These are phyloP conservation scores for Physella acuta DNA, from an alignment of 1,140 invertebrate genomes.

Conservation along the genomic window DNA sequence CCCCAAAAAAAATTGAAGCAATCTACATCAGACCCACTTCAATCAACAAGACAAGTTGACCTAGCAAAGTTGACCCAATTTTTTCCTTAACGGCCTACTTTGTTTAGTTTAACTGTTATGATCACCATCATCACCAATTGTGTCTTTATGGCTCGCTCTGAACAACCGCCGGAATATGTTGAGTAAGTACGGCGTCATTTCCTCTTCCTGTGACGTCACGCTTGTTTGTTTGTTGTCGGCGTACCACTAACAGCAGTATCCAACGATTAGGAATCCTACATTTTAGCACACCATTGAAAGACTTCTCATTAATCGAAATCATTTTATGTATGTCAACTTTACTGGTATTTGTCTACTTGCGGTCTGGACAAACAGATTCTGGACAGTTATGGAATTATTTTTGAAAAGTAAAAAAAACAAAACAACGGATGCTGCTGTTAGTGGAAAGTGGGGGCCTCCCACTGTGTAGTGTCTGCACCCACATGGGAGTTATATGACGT, in stretches of 20 bases:
- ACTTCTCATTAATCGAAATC: too few species aligned
- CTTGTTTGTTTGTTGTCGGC: neutral
- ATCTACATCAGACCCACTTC: too few species aligned
- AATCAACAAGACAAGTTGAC: too few species aligned
- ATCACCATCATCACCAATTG: conserved; percentile 94
- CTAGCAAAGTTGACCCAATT: too few species aligned
- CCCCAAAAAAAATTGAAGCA: neutral
- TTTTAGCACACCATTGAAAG: too few species aligned
- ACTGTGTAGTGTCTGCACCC: too few species aligned
- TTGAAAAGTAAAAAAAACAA: too few species aligned
- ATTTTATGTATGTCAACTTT: neutral
- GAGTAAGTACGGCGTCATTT: conserved; percentile 44
- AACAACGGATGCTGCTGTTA: too few species aligned
- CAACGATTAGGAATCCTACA: neutral
- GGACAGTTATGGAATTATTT: too few species aligned
- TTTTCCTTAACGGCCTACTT: conserved; percentile 58
- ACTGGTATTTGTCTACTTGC: neutral
- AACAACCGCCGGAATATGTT: conserved; percentile 30
- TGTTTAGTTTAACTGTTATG: conserved; percentile 95
- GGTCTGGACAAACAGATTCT: neutral
- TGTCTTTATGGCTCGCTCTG: conserved; percentile 83
- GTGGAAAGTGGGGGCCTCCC: too few species aligned
- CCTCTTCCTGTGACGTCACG: conserved; percentile 3
- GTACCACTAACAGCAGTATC: neutral
- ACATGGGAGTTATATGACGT: too few species aligned